These are phyloP conservation scores for Bufo bufo DNA, from an alignment of 2,113 vertebrate species.

Conservation along the genomic window DNA sequence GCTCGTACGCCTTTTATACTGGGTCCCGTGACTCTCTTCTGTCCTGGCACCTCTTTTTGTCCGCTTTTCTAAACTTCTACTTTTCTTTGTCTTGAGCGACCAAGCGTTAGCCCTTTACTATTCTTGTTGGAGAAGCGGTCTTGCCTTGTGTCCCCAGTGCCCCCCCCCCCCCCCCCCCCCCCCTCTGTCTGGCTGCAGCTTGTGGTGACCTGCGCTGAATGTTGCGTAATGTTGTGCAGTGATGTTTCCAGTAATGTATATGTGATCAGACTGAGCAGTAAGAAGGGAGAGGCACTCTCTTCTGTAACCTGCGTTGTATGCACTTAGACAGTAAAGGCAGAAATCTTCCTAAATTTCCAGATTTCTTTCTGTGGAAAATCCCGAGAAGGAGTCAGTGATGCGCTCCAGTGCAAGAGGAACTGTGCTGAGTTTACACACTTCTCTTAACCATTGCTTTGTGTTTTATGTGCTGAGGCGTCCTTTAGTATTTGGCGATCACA, in stretches of 20 bases:
- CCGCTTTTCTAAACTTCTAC: not conserved
- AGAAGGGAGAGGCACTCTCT: not conserved
- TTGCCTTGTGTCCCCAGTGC: not conserved
- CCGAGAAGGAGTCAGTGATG: not conserved
- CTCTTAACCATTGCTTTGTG: not conserved
- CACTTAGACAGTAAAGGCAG: not conserved
- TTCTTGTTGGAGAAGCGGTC: not conserved
- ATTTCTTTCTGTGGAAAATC: slow-evolving; percentile 3
- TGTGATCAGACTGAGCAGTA: slow-evolving; percentile 37
- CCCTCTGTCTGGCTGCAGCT: slow-evolving; percentile 41
- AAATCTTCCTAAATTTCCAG: slow-evolving; percentile 42
- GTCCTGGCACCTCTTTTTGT: not conserved
- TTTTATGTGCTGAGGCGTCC: not conserved
- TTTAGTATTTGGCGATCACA: too few relatives aligned
- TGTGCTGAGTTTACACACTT: not conserved
- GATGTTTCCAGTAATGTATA: slow-evolving; percentile 53
- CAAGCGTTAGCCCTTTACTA: not conserved
- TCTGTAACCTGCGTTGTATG: not conserved
- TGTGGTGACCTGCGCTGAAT: slow-evolving; percentile 45
- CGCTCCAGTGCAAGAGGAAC: slow-evolving; percentile 1
- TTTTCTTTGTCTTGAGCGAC: not conserved
- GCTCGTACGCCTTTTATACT: not conserved
- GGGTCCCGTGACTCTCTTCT: not conserved
- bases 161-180: slow-evolving; percentile 22
- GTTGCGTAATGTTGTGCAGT: slow-evolving; percentile 50